Percentiles rank a stretch among this genome's conserved stretches.
Conservation (phyloP, 2,888 invertebrate genomes). For the Teleogryllus oceanicus region DNA sequence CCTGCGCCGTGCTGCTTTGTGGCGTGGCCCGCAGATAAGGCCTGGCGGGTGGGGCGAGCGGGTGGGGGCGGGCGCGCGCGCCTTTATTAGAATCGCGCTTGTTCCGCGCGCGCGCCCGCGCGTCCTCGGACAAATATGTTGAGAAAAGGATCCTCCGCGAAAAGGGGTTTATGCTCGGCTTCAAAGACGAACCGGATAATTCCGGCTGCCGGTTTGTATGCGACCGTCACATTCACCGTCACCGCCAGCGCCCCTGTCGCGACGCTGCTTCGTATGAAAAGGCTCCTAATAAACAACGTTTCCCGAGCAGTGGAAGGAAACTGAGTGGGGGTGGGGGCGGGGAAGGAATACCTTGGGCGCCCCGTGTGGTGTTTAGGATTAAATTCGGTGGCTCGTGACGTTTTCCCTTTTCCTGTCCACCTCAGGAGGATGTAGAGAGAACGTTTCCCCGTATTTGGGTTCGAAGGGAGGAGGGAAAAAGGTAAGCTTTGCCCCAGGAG, state of each 20-base stretch:
- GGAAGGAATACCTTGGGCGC: background rate
- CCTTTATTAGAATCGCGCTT: background rate
- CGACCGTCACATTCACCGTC: background rate
- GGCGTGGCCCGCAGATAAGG: too few relatives aligned
- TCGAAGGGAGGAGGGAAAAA: too few relatives aligned
- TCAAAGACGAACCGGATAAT: background rate
- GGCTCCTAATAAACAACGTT: background rate
- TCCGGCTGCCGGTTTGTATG: slow-evolving; percentile 5
- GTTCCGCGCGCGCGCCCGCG: background rate
- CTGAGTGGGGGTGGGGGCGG: background rate
- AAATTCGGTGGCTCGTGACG: too few relatives aligned
- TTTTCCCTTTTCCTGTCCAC: too few relatives aligned
- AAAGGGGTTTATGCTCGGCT: background rate
- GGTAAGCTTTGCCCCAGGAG: too few relatives aligned
- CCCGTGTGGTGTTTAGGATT: too few relatives aligned
- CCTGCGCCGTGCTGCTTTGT: too few relatives aligned
- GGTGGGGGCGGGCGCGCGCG: too few relatives aligned
- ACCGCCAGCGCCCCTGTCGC: too few relatives aligned
- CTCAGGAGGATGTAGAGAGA: too few relatives aligned
- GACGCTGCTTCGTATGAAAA: background rate
- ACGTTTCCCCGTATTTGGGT: too few relatives aligned
- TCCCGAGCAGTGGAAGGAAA: background rate
- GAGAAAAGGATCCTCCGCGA: background rate
- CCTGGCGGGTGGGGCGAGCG: too few relatives aligned
- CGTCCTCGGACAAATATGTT: background rate